A percentile compares a stretch with the other conserved stretches of the same genome.
These are phyloP conservation scores for Acanthiza pusilla DNA, from an alignment of 2,797 vertebrate species.

Conservation along the genomic window DNA sequence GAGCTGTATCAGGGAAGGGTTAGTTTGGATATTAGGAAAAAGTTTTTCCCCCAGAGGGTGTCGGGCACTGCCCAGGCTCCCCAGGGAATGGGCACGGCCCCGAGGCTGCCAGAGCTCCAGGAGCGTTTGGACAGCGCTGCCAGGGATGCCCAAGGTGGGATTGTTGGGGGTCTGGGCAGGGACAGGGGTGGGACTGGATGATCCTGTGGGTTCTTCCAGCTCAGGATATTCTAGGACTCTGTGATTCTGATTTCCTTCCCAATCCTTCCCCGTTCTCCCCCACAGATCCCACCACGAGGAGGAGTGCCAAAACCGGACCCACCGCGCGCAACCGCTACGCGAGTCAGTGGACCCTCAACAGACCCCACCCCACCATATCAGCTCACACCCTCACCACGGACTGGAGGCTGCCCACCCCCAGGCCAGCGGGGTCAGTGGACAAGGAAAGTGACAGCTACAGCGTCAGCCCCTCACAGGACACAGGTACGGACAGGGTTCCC, in stretches of 20 bases:
- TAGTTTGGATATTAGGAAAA: too few relatives aligned
- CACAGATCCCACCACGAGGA: slow-evolving; percentile 94
- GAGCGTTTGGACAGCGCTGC: fast-evolving
- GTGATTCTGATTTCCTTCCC: not conserved
- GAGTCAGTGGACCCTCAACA: slow-evolving; percentile 99
- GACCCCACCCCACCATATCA: slow-evolving; percentile 94
- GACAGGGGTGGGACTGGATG: too few relatives aligned
- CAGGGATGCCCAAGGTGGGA: not conserved
- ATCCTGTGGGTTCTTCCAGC: not conserved
- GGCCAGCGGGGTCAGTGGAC: slow-evolving; percentile 92
- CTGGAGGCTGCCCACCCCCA: slow-evolving; percentile 95
- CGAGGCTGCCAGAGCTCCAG: not conserved
- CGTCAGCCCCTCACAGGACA: slow-evolving; percentile 97
- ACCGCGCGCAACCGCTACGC: slow-evolving; percentile 92
- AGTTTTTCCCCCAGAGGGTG: not conserved
- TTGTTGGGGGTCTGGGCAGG: not conserved
- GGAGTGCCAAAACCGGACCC: slow-evolving; percentile 93
- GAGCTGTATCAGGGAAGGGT: not conserved
- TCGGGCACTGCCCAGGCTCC: not conserved
- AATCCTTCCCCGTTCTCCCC: not conserved
- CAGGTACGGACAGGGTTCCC: slow-evolving; percentile 75
- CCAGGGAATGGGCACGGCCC: fast-evolving
- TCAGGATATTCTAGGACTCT: not conserved
- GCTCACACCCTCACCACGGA: slow-evolving; percentile 96
- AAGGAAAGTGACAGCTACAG: slow-evolving; percentile 99